A percentile compares a stretch with the other conserved stretches of the same genome.
phyloP scores from a whole-genome alignment of 2,113 vertebrate species.

The Maccullochella peelii region DNA sequence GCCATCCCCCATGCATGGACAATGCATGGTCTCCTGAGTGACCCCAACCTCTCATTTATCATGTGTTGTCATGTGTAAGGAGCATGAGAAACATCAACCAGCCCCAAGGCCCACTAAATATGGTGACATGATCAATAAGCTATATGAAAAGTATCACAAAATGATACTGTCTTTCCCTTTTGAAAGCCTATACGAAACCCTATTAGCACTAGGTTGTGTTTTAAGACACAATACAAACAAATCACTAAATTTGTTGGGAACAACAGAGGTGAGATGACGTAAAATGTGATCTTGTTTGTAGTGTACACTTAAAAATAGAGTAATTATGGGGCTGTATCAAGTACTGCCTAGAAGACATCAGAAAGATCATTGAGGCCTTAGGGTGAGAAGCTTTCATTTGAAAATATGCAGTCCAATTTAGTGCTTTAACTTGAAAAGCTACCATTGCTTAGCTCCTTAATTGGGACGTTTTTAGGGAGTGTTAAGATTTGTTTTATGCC shows the following conservation, averaged over 20 bases:
- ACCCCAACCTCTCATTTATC: constrained; percentile 65
- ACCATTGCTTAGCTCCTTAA: constrained; percentile 47
- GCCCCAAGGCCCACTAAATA: constrained; percentile 28
- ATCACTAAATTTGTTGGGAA: background rate
- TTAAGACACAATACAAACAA: constrained; percentile 14
- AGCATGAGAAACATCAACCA: constrained; percentile 64
- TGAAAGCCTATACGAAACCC: constrained; percentile 1
- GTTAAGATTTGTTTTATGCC: constrained; percentile 75
- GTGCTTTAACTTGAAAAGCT: constrained; percentile 49
- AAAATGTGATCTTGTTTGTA: constrained; percentile 8
- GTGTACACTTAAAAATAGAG: background rate
- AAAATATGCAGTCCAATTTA: constrained; percentile 9
- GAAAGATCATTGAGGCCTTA: constrained; percentile 1
- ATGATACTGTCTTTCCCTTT: constrained; percentile 4
- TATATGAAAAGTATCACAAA: constrained; percentile 24
- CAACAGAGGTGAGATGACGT: background rate
- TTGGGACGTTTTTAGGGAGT: constrained; percentile 62
- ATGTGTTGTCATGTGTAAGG: constrained; percentile 50
- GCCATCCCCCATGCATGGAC: constrained; percentile 40
- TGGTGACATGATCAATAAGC: constrained; percentile 54
- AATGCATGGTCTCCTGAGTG: constrained; percentile 60
- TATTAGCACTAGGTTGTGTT: background rate
- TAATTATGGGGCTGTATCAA: background rate
- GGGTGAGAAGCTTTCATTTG: background rate
- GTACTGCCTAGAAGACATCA: background rate